Percentiles rank a stretch among this genome's conserved stretches.
These are phyloP conservation scores for Ciconia stormi DNA, from an alignment of 2,113 vertebrate species.

Conservation along the genomic window DNA sequence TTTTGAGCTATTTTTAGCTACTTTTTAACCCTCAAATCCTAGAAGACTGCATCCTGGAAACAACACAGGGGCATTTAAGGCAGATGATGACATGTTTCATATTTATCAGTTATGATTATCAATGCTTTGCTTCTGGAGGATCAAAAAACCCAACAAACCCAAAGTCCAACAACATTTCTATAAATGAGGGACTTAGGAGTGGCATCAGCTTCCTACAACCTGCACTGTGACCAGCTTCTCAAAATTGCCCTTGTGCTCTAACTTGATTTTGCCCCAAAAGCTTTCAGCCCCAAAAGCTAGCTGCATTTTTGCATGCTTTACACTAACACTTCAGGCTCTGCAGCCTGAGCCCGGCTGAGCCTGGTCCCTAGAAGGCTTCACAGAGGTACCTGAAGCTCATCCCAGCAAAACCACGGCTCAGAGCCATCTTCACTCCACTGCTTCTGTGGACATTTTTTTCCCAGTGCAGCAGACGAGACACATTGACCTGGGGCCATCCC, in stretches of 20 bases:
- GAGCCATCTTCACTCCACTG: neutral
- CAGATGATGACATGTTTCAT: neutral
- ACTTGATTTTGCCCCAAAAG: neutral
- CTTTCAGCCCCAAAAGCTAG: neutral
- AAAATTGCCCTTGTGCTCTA: neutral
- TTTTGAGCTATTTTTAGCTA: neutral
- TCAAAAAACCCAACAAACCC: neutral
- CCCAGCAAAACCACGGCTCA: neutral
- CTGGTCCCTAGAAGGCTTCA: neutral
- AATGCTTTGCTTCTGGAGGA: neutral
- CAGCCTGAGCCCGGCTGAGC: neutral
- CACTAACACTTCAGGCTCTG: neutral
- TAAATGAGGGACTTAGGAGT: neutral
- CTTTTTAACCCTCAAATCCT: neutral
- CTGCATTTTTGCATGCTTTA: neutral
- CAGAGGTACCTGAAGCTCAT: neutral
- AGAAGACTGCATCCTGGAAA: neutral
- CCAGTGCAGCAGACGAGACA: neutral
- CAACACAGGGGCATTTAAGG: neutral
- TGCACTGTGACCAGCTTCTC: neutral
- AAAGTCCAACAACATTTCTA: neutral
- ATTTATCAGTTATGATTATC: neutral
- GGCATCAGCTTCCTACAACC: neutral
- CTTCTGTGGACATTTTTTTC: neutral
- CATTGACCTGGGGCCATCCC: neutral